phyloP scores from a whole-genome alignment of 1,140 invertebrate species.

The Diuraphis noxia region DNA sequence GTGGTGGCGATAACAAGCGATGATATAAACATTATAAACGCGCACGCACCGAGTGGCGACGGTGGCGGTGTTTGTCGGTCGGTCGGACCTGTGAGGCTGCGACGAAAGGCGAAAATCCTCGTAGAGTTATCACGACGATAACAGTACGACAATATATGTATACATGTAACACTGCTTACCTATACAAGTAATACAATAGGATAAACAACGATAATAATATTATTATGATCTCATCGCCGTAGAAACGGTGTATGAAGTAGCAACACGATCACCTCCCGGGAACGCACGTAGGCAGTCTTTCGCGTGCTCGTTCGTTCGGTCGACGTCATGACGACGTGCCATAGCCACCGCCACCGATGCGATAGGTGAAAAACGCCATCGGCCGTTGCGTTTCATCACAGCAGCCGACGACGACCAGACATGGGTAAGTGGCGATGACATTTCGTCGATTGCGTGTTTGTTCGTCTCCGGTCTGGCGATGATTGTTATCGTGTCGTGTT shows the following conservation, averaged over 20 bases:
- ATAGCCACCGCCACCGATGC: background rate
- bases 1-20: background rate
- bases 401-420: background rate
- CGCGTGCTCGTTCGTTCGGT: background rate
- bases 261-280: background rate
- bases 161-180: background rate
- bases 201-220: background rate
- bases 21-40: background rate
- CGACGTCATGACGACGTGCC: constrained; percentile 23
- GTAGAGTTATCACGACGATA: background rate
- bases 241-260: background rate
- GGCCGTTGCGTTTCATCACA: background rate
- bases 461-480: background rate
- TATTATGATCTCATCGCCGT: constrained; percentile 42
- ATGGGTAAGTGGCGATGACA: constrained; percentile 12
- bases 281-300: background rate
- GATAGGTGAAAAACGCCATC: constrained; percentile 18
- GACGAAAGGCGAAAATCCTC: background rate
- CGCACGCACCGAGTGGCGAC: no score
- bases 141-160: background rate
- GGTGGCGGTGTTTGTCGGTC: background rate
- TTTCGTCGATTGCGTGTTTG: background rate
- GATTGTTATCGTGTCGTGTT: background rate
- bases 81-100: background rate
- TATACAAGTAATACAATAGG: background rate